Evolutionary conservation across 2,888 invertebrate species (phyloP).

Genomic region (Brenthis ino): DNA sequence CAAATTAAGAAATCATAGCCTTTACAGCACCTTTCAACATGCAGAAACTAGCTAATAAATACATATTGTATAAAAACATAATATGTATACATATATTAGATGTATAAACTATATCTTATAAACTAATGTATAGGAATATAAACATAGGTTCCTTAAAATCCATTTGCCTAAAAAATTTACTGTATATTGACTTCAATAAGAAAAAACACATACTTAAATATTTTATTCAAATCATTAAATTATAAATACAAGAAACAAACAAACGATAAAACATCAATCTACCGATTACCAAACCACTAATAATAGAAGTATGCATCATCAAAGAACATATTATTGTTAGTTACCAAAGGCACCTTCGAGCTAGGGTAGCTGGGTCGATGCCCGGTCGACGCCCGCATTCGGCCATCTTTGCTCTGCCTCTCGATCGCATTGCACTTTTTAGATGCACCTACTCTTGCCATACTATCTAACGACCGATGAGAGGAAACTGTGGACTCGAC

Average conservation of each 20-base stretch:
- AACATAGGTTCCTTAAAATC: too few species aligned
- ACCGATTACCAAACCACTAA: neutral
- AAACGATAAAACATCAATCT: neutral
- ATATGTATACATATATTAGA: too few species aligned
- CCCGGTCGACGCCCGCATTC: conserved; percentile 78
- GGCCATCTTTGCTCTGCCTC: conserved; percentile 64
- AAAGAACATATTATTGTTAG: conserved; percentile 4
- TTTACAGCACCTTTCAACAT: too few species aligned
- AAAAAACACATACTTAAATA: neutral
- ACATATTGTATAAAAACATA: too few species aligned
- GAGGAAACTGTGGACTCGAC: conserved; percentile 48
- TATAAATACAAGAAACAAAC: too few species aligned
- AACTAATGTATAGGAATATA: too few species aligned
- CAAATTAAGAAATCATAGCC: too few species aligned
- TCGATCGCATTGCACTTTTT: conserved; percentile 80
- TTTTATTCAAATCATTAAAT: too few species aligned
- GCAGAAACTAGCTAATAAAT: too few species aligned
- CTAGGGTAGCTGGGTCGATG: conserved; percentile 54
- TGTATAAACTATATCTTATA: too few species aligned
- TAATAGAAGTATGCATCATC: conserved; percentile 5
- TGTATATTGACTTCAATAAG: neutral
- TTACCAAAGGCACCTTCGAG: conserved; percentile 36
- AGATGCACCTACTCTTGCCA: conserved; percentile 79
- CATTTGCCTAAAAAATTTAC: too few species aligned
- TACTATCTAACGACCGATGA: conserved; percentile 77